Evolutionary conservation across 2,113 vertebrate species (phyloP).

Genomic region (Capreolus pygargus): DNA sequence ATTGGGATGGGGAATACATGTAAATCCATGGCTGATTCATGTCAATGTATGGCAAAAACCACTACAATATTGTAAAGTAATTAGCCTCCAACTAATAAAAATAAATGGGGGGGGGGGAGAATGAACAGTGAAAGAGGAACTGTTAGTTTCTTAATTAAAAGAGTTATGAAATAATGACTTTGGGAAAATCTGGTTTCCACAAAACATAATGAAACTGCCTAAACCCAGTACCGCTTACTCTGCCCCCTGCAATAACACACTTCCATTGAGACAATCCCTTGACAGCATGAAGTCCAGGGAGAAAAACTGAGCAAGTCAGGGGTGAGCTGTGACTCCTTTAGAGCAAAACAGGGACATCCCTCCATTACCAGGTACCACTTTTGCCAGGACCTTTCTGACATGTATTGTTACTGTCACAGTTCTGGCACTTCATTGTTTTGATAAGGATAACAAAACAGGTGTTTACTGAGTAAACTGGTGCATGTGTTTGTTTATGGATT

Average conservation of each 20-base stretch:
- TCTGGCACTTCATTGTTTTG: not conserved
- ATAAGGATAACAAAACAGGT: not conserved
- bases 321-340: not conserved
- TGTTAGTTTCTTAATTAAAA: not conserved
- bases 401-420: not conserved
- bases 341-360: not conserved
- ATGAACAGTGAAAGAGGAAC: not conserved
- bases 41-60: too few relatives aligned
- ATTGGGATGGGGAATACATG: too few relatives aligned
- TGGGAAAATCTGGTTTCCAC: not conserved
- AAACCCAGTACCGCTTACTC: not conserved
- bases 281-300: not conserved
- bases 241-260: not conserved
- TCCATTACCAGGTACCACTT: slow-evolving; percentile 4
- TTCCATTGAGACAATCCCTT: not conserved
- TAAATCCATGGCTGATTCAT: too few relatives aligned
- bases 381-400: not conserved
- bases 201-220: not conserved
- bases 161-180: not conserved
- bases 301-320: not conserved
- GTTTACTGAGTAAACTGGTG: not conserved
- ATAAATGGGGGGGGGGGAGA: not conserved
- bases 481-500: not conserved
- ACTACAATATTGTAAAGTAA: too few relatives aligned
- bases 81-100: too few relatives aligned